Evolutionary conservation across 1,140 invertebrate species (phyloP), one percentile per base, ranked within the genome.

Genomic region (Procambarus virginalis): DNA sequence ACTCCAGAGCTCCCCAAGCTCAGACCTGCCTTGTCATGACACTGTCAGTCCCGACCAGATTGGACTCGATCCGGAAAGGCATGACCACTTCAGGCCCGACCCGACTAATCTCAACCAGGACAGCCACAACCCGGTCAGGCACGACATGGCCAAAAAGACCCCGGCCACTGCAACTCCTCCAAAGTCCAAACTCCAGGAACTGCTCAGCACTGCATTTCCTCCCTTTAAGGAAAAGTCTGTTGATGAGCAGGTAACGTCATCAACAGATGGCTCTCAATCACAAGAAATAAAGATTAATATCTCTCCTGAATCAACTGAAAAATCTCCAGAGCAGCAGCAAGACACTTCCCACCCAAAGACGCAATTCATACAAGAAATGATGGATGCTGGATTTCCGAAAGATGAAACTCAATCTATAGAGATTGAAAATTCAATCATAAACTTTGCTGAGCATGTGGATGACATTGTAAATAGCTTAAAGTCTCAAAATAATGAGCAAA

Each of bases 111-210:
- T 34, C 34, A 34, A 34, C 34, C 34, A 34, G 34, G 34, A 34
- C 34, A 68, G 64, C 17, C 12, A 10, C 0, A 17, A 68, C 12
- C 64, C 12, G 17, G 10, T 14, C 2, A 34, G 4, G 2, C 22
- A 4, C 34, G 68, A 34, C 5, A 22, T 5, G 8, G 68, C 6
- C 14, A 73, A 9, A n/a, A 73, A 9, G 12, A 4, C 78, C 48
- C 17, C 49, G 17, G 49, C 78, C 2, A 49, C 78, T 8, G 48
- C 49, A 10, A n/a, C 78, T 51, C 49, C 78, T 2, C 78, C 78
- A 20, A 58, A 58, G 78, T 58, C 78, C 48, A 80, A 80, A 22
- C 22, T 80, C 5, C 78, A 80, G 49, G 78, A 80, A 20, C 20
- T 58, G 2, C 20, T 80, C 46, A 34, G 48, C 6, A 20, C 78